Evolutionary conservation across 2,888 invertebrate species (phyloP), one percentile per base, ranked within the genome.

Genomic region (Mystacides longicornis): DNA sequence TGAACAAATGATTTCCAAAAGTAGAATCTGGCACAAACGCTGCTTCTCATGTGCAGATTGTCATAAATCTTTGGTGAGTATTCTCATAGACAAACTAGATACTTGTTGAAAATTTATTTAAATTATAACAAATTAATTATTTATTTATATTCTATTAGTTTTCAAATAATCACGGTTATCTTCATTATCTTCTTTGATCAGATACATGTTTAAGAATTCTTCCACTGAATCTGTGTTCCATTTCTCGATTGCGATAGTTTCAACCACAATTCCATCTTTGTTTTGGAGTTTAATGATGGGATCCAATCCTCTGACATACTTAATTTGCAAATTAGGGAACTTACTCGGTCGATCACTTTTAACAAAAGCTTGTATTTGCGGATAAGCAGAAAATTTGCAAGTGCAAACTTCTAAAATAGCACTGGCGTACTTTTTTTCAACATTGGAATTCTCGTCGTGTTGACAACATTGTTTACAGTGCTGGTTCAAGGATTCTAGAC

Each of bases 171-270:
- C 76, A 42, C 65, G 70, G 14, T 37, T 37, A 60, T 75, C 75
- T 61, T 80, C 78, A 21, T 69, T 67, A 52, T 81, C 78, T 43
- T 78, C 77, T 60, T 77, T 78, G 23, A 79, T 80, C 62, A 97
- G 80, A 80, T 94, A 89, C 31, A 93, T 90, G 63, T 86, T 88
- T 63, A 99, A 82, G 74, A 97, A 99, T 71, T 97, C 96, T 69
- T 94, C 93, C 2, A 99, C 90, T 0, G 96, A 91, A 71, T 99
- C 97, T 0, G 98, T 98, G 71, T 97, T 93, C 98, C 98, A 98
- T 69, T 96, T 96, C 65, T 95, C 94, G 67, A 99, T 96, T 51
- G 95, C 96, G 23, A 98, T 82, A 20, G 89, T 85, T 68, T 95
- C 94, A 68, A 85, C 84, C 1, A 93, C 83, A 67, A 89, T 86